Base-by-base conservation (phyloP, 2,797 vertebrate genomes). In the Morus bassanus region DNA sequence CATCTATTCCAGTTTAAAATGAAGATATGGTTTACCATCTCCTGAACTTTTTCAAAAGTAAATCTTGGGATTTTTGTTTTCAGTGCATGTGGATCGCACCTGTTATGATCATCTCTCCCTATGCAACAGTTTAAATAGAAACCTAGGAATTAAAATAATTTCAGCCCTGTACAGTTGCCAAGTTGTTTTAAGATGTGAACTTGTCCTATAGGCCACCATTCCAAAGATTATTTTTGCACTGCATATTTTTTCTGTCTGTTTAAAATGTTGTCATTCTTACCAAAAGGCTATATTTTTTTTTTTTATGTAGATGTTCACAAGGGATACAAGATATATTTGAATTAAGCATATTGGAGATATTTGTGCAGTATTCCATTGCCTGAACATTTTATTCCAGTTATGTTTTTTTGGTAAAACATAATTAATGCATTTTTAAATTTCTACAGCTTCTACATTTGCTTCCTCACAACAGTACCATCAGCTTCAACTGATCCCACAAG, bases 171-270 rank as follows among this genome's bases (percentile, higher is more conserved):
- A 48, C 3, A 24, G 23, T 28, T 57, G 10, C 21, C 46, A 50
- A 0, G 0, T 30, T 46, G 15, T 24, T 21, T 67, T 35, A 37
- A 45, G 13, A 31, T 14, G 35, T 0, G 0, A 25, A 54, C 19
- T n/a, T 33, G 41, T 75, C n/a, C 56, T 48, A 13, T 15, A 22
- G 18, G 45, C 16, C 48, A 13, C 45, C 27, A 72, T 22, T 24
- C 46, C 48, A 22, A 48, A 50, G 33, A 13, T 48, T 60, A 45
- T 54, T 72, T 43, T 35, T 37, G 23, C 43, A 33, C 21, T 51
- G 59, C 7, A 9, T 2, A 6, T 63, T 68, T 84, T 67, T 73
- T 39, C 13, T 33, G 15, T 65, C 13, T 82, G 6, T 51, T 72
- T 68, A 63, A 78, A 73, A 87, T 13, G 10, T 27, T 19, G 25